phyloP scores from a whole-genome alignment of 2,113 vertebrate species.

The Spea multiplicata region DNA sequence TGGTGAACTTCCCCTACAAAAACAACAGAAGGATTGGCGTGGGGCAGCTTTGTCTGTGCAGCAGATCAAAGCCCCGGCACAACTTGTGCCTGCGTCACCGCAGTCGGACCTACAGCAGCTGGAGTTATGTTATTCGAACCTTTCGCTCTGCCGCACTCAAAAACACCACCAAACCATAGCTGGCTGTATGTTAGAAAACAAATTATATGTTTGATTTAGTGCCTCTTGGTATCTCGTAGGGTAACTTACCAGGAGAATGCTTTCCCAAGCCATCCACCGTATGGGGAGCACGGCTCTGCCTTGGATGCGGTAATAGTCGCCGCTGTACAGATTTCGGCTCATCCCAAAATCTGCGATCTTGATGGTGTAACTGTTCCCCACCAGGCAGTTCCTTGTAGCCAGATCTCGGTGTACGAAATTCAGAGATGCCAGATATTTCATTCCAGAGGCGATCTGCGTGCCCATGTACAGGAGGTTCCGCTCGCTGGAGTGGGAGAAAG shows the following conservation, averaged over 20 bases:
- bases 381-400: constrained; percentile 80
- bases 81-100: too few relatives aligned
- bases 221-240: too few relatives aligned
- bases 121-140: too few relatives aligned
- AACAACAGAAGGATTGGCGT: background rate
- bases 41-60: too few relatives aligned
- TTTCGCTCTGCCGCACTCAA: too few relatives aligned
- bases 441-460: constrained; percentile 78
- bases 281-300: constrained; percentile 80
- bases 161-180: too few relatives aligned
- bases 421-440: constrained; percentile 78
- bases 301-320: constrained; percentile 84
- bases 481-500: constrained; percentile 54
- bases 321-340: constrained; percentile 82
- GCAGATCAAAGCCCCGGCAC: too few relatives aligned
- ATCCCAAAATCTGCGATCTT: constrained; percentile 83
- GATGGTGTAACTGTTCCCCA: constrained; percentile 80
- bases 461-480: constrained; percentile 79
- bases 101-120: too few relatives aligned
- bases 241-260: constrained; percentile 76
- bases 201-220: too few relatives aligned
- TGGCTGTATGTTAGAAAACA: too few relatives aligned
- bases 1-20: constrained; percentile 80
- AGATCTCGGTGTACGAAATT: constrained; percentile 82
- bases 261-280: constrained; percentile 86